These are phyloP conservation scores for Micrastur ruficollis DNA, from an alignment of 2,797 vertebrate genomes.

Conservation along the genomic window DNA sequence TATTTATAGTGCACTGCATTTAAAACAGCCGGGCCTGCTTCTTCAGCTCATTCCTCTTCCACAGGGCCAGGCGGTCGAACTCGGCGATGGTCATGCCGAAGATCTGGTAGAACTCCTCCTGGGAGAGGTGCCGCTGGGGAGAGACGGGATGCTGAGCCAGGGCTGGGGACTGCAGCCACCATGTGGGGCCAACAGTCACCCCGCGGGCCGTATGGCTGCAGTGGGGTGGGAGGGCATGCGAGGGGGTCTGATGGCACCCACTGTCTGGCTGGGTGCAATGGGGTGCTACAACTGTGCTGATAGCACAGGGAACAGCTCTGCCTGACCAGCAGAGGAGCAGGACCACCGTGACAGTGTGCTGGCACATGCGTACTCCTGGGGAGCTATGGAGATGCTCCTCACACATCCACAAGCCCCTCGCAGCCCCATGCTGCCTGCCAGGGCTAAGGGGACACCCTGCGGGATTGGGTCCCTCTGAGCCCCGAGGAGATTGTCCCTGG, in stretches of 20 bases:
- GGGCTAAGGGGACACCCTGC: rapidly evolving
- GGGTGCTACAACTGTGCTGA: neutral
- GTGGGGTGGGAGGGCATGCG: rapidly evolving
- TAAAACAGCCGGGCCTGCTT: constrained; percentile 97
- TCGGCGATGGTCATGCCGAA: constrained; percentile 96
- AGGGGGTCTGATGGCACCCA: neutral
- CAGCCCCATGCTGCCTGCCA: rapidly evolving
- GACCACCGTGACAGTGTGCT: neutral
- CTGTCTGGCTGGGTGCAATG: rapidly evolving
- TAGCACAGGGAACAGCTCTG: neutral
- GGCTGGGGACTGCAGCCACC: neutral
- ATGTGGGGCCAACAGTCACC: rapidly evolving
- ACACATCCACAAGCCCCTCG: rapidly evolving
- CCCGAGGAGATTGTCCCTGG: neutral
- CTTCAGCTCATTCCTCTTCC: constrained; percentile 98
- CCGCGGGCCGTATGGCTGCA: rapidly evolving
- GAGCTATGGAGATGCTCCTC: neutral
- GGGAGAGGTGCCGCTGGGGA: constrained; percentile 90
- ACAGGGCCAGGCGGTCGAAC: constrained; percentile 97
- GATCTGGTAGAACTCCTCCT: constrained; percentile 94
- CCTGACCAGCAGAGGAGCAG: neutral
- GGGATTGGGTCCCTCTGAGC: neutral
- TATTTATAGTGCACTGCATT: constrained; percentile 70
- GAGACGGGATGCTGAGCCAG: neutral
- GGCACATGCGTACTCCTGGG: neutral